Evolutionary conservation across 1,140 invertebrate genomes (phyloP), one percentile per base, ranked within the genome.

Genomic region (Aphelenchoides avenae): DNA sequence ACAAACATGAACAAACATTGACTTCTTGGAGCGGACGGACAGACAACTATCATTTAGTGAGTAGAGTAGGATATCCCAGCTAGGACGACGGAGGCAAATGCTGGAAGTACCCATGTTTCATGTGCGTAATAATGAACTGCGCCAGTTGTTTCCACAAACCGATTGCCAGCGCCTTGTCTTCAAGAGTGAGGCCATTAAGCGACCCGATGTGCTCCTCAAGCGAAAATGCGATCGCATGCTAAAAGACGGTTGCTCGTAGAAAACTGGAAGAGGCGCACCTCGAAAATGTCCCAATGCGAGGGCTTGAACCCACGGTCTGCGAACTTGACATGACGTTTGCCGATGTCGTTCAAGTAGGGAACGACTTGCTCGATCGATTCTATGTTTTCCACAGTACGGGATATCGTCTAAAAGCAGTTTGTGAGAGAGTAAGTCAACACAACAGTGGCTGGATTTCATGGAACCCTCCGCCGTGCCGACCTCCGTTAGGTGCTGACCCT

Each of bases 221-320:
- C 2, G 70, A 49, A 15, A 34, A 41, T 40, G 75, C 70, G 57
- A 74, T 74, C 7, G 73, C 73, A 36, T 74, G 66, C 66, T 75
- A 44, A 44, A 76, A 66, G 36, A 30, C 51, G n/a, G 51, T 22
- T 5, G 2, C 13, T 13, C 33, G 56, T 4, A 2, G 18, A 22
- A 4, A 26, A 55, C 20, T 5, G 15, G 18, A 31, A 54, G 15
- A 29, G 30, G 22, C n/a, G n/a, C 31, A 77, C 70, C 61, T 69
- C 56, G 43, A 75, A 77, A 24, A 68, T 51, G 50, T 75, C 66
- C 72, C 72, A 75, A 52, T 71, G 69, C 39, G 74, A 67, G 39
- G 69, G 64, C 42, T 74, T 70, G 57, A 75, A 75, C 11, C 72
- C 74, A 37, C 72, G 44, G 6, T 58, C 51, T 1, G 74, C 74